These are phyloP conservation scores for Steinernema carpocapsae DNA, from an alignment of 2,888 invertebrate genomes.

Conservation along the genomic window DNA sequence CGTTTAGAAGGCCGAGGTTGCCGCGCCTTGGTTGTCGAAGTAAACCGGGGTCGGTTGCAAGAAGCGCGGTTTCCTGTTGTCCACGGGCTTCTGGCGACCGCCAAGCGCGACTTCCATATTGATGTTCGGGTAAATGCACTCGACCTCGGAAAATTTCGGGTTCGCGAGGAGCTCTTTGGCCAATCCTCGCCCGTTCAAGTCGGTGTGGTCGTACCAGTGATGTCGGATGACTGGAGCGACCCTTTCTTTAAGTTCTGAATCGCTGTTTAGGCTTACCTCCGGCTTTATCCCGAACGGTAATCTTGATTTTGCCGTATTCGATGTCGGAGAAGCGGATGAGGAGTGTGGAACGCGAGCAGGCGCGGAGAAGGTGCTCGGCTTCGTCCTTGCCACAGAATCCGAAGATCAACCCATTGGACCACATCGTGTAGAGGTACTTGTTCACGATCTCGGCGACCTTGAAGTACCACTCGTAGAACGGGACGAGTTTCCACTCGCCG, in stretches of 20 bases:
- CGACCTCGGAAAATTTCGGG: conserved; percentile 60
- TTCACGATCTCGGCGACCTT: conserved; percentile 67
- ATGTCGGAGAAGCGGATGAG: conserved; percentile 67
- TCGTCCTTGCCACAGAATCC: conserved; percentile 68
- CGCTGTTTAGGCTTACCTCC: conserved; percentile 52
- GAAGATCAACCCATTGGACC: conserved; percentile 66
- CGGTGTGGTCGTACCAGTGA: conserved; percentile 67
- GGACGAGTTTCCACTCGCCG: conserved; percentile 68
- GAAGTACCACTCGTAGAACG: conserved; percentile 60
- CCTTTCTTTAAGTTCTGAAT: background rate
- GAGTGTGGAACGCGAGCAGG: conserved; percentile 55
- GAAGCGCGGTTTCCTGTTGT: conserved; percentile 56
- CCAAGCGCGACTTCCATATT: conserved; percentile 65
- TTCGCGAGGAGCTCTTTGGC: conserved; percentile 62
- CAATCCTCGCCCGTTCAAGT: conserved; percentile 59
- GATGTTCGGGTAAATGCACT: conserved; percentile 66
- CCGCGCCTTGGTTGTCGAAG: conserved; percentile 64
- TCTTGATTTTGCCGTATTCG: conserved; percentile 67
- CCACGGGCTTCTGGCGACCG: conserved; percentile 53
- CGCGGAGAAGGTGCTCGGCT: conserved; percentile 61
- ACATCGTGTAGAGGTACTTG: conserved; percentile 66
- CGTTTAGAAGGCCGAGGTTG: conserved; percentile 48
- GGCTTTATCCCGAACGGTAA: conserved; percentile 60
- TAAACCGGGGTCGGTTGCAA: conserved; percentile 65
- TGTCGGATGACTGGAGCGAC: conserved; percentile 60